Base-by-base conservation (phyloP, 2,888 invertebrate species). In the Carpatolechia fugitivella region DNA sequence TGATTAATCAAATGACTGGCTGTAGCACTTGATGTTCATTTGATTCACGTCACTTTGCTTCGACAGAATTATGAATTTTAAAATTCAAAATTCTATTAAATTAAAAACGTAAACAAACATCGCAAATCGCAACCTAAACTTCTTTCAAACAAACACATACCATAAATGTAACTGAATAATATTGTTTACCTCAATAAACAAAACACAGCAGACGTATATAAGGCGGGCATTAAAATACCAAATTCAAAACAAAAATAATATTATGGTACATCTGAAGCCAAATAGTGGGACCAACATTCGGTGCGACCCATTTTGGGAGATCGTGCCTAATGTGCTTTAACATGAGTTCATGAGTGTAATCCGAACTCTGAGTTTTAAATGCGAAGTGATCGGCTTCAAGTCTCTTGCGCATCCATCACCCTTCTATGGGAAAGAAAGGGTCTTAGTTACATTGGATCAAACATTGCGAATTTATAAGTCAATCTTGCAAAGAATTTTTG, bases 361-460 rank as follows among this genome's bases (percentile, higher is more conserved):
- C n/a, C 20, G 44, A 44, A 13, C 44, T 40, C 5, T 40, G 2
- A 16, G 14, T 8, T 20, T 44, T n/a, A n/a, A 44, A 44, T 24
- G 24, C 24, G 3, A 6, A 44, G n/a, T 13, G 44, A 3, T 20
- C 29, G 49, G 35, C 49, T 35, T 16, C 60, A 59, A 48, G 62
- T 61, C 63, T 62, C 65, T 62, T 59, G 59, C 58, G 56, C 63
- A 56, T 62, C 58, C 56, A 62, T 57, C 10, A 62, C 59, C 55
- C 20, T 18, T n/a, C n/a, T n/a, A n/a, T n/a, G n/a, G n/a, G n/a
- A n/a, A n/a, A n/a, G n/a, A n/a, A n/a, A n/a, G n/a, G n/a, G n/a
- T n/a, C n/a, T n/a, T n/a, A n/a, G n/a, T n/a, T n/a, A n/a, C n/a
- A n/a, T n/a, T n/a, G n/a, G n/a, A n/a, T n/a, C n/a, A n/a, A n/a